Percentiles rank a stretch among this genome's conserved stretches.
These are phyloP conservation scores for Phyllostomus discolor DNA, from an alignment of 2,113 vertebrate species.

Conservation along the genomic window DNA sequence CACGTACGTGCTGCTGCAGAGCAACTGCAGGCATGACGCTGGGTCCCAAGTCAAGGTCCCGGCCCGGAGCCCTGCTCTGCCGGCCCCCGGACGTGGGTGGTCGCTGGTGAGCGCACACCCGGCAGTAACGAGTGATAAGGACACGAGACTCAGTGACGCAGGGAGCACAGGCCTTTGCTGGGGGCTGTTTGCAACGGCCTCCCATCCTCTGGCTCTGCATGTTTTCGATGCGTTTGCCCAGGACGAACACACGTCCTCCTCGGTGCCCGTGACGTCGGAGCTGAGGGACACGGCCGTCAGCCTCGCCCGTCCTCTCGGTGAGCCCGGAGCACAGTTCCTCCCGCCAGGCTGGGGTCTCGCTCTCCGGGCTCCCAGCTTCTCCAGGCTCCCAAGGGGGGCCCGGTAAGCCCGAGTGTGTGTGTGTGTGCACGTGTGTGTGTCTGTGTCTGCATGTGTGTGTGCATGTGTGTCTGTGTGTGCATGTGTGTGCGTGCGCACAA, in stretches of 20 bases:
- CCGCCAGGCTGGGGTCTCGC: slow-evolving; percentile 52
- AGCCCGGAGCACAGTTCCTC: slow-evolving; percentile 79
- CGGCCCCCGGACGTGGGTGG: neutral
- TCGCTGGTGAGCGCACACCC: neutral
- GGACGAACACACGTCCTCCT: slow-evolving; percentile 70
- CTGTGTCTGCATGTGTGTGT: too few species aligned
- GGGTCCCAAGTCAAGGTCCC: neutral
- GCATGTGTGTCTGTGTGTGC: too few species aligned
- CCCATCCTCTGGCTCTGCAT: slow-evolving; percentile 51
- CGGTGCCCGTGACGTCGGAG: slow-evolving; percentile 69
- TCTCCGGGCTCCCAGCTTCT: slow-evolving; percentile 63
- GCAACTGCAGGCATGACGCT: neutral
- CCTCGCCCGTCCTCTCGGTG: slow-evolving; percentile 78
- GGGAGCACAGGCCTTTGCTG: neutral
- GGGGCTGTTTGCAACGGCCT: slow-evolving; percentile 36
- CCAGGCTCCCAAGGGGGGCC: slow-evolving; percentile 68
- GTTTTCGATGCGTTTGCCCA: slow-evolving; percentile 66
- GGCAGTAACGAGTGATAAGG: neutral
- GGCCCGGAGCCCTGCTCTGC: neutral
- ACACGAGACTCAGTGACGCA: neutral
- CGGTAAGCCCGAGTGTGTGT: slow-evolving; percentile 58
- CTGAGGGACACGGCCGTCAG: slow-evolving; percentile 75
- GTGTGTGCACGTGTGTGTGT: neutral
- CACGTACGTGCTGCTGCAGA: too few species aligned
- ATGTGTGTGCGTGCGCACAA: too few species aligned